Evolutionary conservation across 2,888 invertebrate genomes (phyloP).

Genomic region (Papilio protenor): DNA sequence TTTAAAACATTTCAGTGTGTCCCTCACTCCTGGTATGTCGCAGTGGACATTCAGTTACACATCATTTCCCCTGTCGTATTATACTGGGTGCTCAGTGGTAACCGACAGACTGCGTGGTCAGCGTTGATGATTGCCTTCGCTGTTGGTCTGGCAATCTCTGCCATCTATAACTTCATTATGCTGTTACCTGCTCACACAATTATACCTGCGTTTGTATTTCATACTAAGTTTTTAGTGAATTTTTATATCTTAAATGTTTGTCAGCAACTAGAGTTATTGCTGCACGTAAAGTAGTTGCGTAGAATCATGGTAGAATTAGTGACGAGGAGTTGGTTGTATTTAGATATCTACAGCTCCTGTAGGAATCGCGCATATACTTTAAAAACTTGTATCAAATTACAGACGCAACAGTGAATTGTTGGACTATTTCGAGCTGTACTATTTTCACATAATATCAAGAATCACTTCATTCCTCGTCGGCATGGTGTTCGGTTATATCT

Average conservation of each 20-base stretch:
- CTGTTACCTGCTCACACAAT: constrained; percentile 61
- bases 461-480: constrained; percentile 60
- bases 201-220: constrained; percentile 64
- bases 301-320: not conserved
- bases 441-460: constrained; percentile 64
- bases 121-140: constrained; percentile 27
- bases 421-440: constrained; percentile 57
- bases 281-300: not conserved
- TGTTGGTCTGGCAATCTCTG: constrained; percentile 8
- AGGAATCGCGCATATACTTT: not conserved
- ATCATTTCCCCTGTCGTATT: constrained; percentile 54
- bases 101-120: constrained; percentile 44
- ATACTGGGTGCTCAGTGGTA: constrained; percentile 51
- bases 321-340: not conserved
- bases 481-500: constrained; percentile 62
- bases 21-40: constrained; percentile 52
- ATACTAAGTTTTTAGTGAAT: not conserved
- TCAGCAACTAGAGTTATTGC: no score
- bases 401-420: constrained; percentile 45
- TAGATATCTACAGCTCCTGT: not conserved
- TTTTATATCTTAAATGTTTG: no score
- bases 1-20: constrained; percentile 50
- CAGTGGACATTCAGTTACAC: constrained; percentile 56
- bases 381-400: constrained; percentile 20
- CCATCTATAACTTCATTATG: constrained; percentile 63